phyloP scores from a whole-genome alignment of 2,888 invertebrate genomes.

The Frankliniella intonsa region DNA sequence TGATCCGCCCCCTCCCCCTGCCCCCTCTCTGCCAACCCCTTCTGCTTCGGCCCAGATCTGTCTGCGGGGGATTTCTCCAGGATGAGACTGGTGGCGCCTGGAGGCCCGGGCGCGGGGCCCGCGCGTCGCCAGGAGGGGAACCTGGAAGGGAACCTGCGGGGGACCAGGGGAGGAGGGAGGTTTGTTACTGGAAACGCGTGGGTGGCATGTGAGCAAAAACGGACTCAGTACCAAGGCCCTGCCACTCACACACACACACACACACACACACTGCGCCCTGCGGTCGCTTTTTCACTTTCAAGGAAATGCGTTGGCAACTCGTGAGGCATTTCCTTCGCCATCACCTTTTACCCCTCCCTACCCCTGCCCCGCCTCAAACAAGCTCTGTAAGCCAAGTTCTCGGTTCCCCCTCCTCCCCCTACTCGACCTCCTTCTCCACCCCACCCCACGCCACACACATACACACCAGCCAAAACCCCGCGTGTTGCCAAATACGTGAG shows the following conservation, averaged over 20 bases:
- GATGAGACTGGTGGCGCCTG: neutral
- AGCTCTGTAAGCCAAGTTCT: constrained; percentile 1
- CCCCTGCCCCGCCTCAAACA: neutral
- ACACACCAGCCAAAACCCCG: neutral
- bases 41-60: constrained; percentile 6
- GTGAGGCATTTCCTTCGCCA: neutral
- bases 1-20: neutral
- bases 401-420: neutral
- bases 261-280: neutral
- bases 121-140: too few relatives aligned
- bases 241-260: too few relatives aligned
- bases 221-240: too few relatives aligned
- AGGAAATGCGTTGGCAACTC: constrained; percentile 10
- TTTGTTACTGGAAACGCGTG: too few relatives aligned
- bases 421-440: neutral
- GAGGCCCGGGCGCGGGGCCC: neutral
- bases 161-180: too few relatives aligned
- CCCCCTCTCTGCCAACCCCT: neutral
- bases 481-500: constrained; percentile 18
- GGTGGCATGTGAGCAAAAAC: too few relatives aligned
- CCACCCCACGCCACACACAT: neutral
- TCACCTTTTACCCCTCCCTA: neutral
- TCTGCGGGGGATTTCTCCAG: constrained; percentile 1
- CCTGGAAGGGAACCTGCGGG: too few relatives aligned
- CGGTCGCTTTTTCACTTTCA: neutral